These are phyloP conservation scores for Turritopsis dohrnii DNA, from an alignment of 30 jellyfish, hydroid and myxozoan genomes.

Conservation along the genomic window DNA sequence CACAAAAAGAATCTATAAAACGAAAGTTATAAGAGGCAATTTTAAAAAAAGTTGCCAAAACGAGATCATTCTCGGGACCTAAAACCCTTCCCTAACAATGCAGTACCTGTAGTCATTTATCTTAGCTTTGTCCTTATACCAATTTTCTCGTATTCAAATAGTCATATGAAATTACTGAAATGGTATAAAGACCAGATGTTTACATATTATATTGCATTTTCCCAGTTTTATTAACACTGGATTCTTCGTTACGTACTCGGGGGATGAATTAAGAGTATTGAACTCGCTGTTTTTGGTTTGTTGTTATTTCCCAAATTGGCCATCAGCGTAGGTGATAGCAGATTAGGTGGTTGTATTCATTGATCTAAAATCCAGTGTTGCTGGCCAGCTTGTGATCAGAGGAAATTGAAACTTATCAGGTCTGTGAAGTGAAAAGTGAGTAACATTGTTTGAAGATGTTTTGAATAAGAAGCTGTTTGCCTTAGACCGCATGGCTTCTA, in stretches of 20 bases:
- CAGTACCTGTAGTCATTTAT: not conserved
- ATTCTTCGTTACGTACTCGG: not conserved
- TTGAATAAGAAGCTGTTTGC: not conserved
- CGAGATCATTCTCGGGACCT: not conserved
- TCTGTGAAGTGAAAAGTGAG: conserved; percentile 5
- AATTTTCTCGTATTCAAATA: no score
- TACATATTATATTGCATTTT: no score
- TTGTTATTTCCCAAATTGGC: not conserved
- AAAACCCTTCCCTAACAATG: not conserved
- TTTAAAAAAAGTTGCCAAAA: not conserved
- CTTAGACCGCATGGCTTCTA: conserved; percentile 22
- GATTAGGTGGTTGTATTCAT: not conserved
- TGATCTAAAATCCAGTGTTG: not conserved
- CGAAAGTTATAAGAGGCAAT: not conserved
- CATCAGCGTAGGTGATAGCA: not conserved
- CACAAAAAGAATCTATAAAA: no score
- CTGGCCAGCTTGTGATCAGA: not conserved
- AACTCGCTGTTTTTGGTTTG: not conserved
- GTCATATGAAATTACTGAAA: no score
- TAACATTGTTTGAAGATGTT: conserved; percentile 4
- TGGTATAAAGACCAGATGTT: no score
- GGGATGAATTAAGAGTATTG: not conserved
- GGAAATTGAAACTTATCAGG: conserved; percentile 6
- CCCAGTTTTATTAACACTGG: not conserved
- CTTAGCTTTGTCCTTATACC: not conserved